Percentiles rank a stretch among this genome's conserved stretches.
phyloP scores from a whole-genome alignment of 2,113 vertebrate genomes.

The Paratilapia polleni region DNA sequence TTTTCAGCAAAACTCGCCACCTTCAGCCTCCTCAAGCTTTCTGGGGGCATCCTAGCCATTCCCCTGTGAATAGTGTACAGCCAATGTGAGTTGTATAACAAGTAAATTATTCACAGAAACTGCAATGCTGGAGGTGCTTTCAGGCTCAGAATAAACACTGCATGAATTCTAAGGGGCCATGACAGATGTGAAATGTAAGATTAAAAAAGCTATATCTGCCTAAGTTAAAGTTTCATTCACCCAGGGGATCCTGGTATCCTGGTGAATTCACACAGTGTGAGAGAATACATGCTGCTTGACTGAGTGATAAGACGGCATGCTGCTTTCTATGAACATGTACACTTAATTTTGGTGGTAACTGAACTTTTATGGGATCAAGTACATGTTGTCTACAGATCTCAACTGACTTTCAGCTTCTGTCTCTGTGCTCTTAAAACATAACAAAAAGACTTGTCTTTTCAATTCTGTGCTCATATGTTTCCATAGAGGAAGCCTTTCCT shows the following conservation, averaged over 20 bases:
- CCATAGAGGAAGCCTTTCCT: neutral
- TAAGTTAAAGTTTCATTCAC: constrained; percentile 72
- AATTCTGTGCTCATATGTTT: neutral
- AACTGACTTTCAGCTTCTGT: neutral
- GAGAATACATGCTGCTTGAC: neutral
- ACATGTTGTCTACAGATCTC: neutral
- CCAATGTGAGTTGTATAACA: constrained; percentile 51
- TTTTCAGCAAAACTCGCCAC: constrained; percentile 42
- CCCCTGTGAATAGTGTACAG: constrained; percentile 16
- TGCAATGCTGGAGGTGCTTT: constrained; percentile 51
- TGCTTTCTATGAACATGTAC: constrained; percentile 12
- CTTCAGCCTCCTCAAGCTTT: constrained; percentile 14
- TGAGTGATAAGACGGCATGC: neutral
- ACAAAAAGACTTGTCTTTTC: neutral
- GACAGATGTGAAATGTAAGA: constrained; percentile 55
- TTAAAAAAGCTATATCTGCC: constrained; percentile 67
- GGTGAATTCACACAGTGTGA: constrained; percentile 11
- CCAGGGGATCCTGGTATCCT: constrained; percentile 32
- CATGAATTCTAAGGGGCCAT: constrained; percentile 45
- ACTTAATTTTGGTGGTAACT: neutral
- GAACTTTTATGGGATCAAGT: neutral
- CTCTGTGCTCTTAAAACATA: neutral
- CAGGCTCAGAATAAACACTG: constrained; percentile 68
- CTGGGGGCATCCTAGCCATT: constrained; percentile 29
- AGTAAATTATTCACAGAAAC: constrained; percentile 77